Base-by-base conservation (phyloP, 2,888 invertebrate species). In the Gasteruption jaculator region DNA sequence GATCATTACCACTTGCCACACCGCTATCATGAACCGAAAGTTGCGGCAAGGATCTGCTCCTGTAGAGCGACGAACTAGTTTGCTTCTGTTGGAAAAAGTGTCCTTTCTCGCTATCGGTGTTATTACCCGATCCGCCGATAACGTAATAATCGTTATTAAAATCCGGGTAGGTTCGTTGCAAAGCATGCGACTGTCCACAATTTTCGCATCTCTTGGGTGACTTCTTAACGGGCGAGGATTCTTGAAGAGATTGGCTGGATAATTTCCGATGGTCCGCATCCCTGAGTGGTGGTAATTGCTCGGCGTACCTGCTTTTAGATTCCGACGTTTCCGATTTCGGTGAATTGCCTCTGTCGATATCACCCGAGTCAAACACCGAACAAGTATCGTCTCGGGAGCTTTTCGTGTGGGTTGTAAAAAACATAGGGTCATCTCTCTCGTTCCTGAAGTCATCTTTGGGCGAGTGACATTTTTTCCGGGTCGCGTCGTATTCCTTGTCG, bases 1-100 rank as follows among this genome's bases (percentile, higher is more conserved):
- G 65, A 71, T 64, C 61, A 38, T 62, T 58, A 15, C 57, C 57
- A 35, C 63, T 61, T 70, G 72, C 61, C 71, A 74, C 64, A 11
- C 77, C 77, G 44, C 77, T 77, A 57, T 78, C 77, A 49, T 75
- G 75, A 7, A 79, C 78, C 42, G 82, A 73, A 57, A 80, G 74
- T 55, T 83, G 81, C 47, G 85, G 84, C 56, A 83, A 71, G 38
- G 82, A 82, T 58, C 80, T 74, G 63, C 83, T 82, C 61, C 82
- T 78, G 68, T 80, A 77, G 53, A 83, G 77, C 66, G 52, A 44
- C 14, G 55, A 46, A 1, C 39, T 48, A 11, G 50, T 52, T 14
- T 37, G 46, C 15, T 36, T 19, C 8, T 42, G 43, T 11, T 52
- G 44, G 26, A 47, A 18, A 22, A 48, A 35, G 27, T 38, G 20